Percentiles rank a stretch among this genome's conserved stretches.
phyloP scores from a whole-genome alignment of 2,888 invertebrate genomes.

The Gortyna flavago region DNA sequence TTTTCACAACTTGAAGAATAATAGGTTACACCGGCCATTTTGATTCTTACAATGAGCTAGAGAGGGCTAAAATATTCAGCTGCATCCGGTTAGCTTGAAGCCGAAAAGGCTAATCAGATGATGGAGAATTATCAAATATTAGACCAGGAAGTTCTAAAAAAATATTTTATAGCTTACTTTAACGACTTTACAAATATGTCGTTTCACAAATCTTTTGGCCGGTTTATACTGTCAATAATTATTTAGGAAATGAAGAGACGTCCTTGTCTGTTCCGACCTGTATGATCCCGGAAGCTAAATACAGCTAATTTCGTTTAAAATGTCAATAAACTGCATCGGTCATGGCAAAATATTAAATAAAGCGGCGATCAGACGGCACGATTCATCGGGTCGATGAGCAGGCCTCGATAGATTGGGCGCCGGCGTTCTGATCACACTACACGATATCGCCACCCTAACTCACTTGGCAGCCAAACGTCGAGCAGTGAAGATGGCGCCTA shows the following conservation, averaged over 20 bases:
- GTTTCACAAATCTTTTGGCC: slow-evolving; percentile 6
- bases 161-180: slow-evolving; percentile 5
- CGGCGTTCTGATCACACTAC: no score
- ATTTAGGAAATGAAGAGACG: slow-evolving; percentile 23
- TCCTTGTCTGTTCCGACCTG: slow-evolving; percentile 6
- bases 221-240: slow-evolving; percentile 25
- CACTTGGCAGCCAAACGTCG: no score
- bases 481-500: no score
- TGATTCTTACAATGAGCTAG: not conserved
- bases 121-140: not conserved
- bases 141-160: slow-evolving; percentile 18
- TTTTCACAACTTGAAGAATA: slow-evolving; percentile 15
- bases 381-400: no score
- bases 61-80: not conserved
- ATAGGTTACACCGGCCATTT: slow-evolving; percentile 15
- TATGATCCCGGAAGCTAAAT: slow-evolving; percentile 24
- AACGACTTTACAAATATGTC: not conserved
- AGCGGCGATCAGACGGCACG: no score
- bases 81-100: not conserved
- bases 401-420: no score
- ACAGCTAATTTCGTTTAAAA: slow-evolving; percentile 10
- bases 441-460: no score
- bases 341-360: not conserved
- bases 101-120: not conserved
- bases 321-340: slow-evolving; percentile 27